Evolutionary conservation across 1,140 invertebrate genomes (phyloP).

Genomic region (Drosophila gunungcola): DNA sequence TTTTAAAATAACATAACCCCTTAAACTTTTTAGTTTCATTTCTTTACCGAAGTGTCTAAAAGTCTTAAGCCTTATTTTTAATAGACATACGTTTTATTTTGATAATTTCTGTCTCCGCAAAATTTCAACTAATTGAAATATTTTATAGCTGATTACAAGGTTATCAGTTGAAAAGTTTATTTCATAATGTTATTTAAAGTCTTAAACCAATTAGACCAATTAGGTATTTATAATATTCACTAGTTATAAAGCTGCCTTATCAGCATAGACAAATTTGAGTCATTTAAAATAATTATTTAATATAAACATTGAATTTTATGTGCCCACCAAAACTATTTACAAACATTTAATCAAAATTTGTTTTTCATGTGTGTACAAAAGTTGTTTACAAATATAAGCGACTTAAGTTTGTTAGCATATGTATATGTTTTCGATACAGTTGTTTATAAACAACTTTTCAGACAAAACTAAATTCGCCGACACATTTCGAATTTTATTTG

Average conservation of each 20-base stretch:
- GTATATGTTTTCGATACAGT: background rate
- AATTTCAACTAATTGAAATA: too few species aligned
- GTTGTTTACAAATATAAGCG: background rate
- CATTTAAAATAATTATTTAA: background rate
- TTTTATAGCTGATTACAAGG: background rate
- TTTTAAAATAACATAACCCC: too few species aligned
- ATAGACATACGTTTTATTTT: too few species aligned
- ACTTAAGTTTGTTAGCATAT: background rate
- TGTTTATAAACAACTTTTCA: constrained; percentile 15
- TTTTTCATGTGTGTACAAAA: background rate
- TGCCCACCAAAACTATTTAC: background rate
- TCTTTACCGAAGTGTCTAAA: too few species aligned
- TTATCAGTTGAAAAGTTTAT: background rate
- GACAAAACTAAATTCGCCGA: background rate
- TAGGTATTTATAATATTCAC: background rate
- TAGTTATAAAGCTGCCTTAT: background rate
- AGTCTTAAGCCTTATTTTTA: too few species aligned
- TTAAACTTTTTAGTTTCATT: too few species aligned
- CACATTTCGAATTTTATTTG: background rate
- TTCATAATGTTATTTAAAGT: background rate
- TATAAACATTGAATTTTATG: background rate
- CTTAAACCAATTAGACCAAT: background rate
- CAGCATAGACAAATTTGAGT: background rate
- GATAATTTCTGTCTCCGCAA: too few species aligned
- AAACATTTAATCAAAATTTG: background rate